Base-by-base conservation (phyloP, 2,113 vertebrate species). In the Hemibagrus wyckioides region DNA sequence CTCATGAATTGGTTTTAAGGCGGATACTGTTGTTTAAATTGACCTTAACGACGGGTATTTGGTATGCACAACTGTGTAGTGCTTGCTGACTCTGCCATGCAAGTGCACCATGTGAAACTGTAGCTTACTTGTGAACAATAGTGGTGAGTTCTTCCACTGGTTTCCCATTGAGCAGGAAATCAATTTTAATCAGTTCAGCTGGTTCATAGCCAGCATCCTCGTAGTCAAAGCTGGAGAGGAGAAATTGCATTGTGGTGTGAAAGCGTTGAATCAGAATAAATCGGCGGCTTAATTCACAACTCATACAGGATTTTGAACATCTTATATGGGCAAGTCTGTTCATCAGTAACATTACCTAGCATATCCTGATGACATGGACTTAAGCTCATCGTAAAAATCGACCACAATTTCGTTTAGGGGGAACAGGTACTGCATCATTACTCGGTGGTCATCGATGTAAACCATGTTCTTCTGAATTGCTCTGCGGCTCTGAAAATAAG, bases 381-480 rank as follows among this genome's bases (percentile, higher is more conserved):
- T 99, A 36, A 99, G 95, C 61, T 94, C 92, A 88, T 99, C 98
- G 73, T 99, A 99, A 93, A 99, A 99, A 94, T 99, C 98, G 75
- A 99, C 96, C 61, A 99, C 97, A 6, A 99, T 95, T 95, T 99
- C 98, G 93, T 98, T 99, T 80, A 99, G 93, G 81, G 98, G 98
- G 71, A 99, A 97, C 83, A 97, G 92, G 88, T 97, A 99, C 89
- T 98, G 97, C 94, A 99, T 94, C 96, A 99, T 97, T 87, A 99
- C 96, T 69, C 98, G 96, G 69, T 94, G 95, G 61, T 98, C 96
- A 90, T 99, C 97, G 61, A 99, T 98, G 91, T 97, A 98, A 73
- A 97, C 28, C 94, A 98, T 95, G 92, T 97, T 96, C 94, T 97
- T 97, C 95, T 99, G 98, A 90, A 96, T 76, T 54, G 94, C 97